Percentiles rank a stretch among this genome's conserved stretches.
Evolutionary conservation across 2,797 vertebrate genomes (phyloP).

Genomic region (Neosilurus hyrtlii): DNA sequence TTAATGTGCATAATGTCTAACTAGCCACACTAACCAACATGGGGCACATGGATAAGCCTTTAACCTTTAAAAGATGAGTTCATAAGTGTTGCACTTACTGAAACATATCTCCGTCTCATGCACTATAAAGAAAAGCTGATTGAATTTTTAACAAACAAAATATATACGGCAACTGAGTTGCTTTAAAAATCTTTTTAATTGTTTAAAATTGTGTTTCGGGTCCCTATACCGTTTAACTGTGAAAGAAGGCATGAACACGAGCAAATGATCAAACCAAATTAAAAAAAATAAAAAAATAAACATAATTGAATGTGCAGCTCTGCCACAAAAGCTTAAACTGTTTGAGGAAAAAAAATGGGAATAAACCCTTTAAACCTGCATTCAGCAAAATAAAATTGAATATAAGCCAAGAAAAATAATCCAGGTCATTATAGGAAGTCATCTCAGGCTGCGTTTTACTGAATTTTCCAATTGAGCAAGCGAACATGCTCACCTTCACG

Average conservation of each 20-base stretch:
- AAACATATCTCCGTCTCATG: constrained; percentile 36
- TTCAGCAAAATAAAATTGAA: constrained; percentile 45
- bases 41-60: constrained; percentile 55
- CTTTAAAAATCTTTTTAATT: constrained; percentile 76
- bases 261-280: constrained; percentile 27
- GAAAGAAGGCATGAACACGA: constrained; percentile 22
- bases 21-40: constrained; percentile 41
- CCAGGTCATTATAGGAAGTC: constrained; percentile 70
- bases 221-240: constrained; percentile 61
- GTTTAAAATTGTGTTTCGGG: constrained; percentile 68
- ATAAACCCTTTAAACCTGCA: constrained; percentile 57
- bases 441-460: constrained; percentile 59
- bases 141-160: constrained; percentile 36
- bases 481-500: constrained; percentile 60
- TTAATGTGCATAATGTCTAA: constrained; percentile 47
- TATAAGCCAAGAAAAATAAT: constrained; percentile 4
- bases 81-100: constrained; percentile 20
- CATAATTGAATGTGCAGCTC: constrained; percentile 23
- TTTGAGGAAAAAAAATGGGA: neutral
- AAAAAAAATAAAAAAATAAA: constrained; percentile 26
- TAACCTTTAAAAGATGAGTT: constrained; percentile 27
- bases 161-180: constrained; percentile 47
- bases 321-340: neutral
- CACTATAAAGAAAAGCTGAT: constrained; percentile 47
- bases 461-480: constrained; percentile 73